phyloP scores from a whole-genome alignment of 2,113 vertebrate genomes.

The Phycodurus eques region DNA sequence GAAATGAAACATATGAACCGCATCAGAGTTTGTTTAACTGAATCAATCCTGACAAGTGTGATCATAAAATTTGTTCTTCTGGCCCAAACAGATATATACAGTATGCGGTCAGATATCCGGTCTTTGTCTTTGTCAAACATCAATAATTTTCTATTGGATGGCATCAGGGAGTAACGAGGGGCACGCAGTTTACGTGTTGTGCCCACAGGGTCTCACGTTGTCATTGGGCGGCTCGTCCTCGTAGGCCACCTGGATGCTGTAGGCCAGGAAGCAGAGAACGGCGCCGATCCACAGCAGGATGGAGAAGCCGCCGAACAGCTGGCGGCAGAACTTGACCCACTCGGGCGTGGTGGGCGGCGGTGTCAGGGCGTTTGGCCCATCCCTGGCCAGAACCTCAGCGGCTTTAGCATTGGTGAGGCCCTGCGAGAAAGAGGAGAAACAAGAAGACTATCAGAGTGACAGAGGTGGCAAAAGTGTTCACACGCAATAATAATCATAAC shows the following conservation, averaged over 20 bases:
- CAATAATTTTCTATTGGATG: not conserved
- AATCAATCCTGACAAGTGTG: too few species aligned
- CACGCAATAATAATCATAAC: too few species aligned
- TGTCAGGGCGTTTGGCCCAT: conserved; percentile 84
- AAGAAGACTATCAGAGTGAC: conserved; percentile 19
- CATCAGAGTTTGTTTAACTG: too few species aligned
- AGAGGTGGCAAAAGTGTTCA: not conserved
- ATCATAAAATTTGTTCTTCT: not conserved
- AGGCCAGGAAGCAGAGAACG: conserved; percentile 89
- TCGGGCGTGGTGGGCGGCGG: conserved; percentile 88
- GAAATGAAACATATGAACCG: not conserved
- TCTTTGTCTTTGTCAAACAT: too few species aligned
- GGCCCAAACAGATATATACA: not conserved
- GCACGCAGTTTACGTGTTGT: not conserved
- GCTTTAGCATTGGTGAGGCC: conserved; percentile 80
- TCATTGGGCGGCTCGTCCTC: conserved; percentile 86
- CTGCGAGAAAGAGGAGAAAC: conserved; percentile 52
- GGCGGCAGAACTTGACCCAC: conserved; percentile 94
- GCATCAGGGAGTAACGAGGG: too few species aligned
- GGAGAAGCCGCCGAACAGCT: conserved; percentile 93
- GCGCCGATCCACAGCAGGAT: conserved; percentile 90
- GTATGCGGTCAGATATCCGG: too few species aligned
- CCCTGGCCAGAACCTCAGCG: conserved; percentile 78
- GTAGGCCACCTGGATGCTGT: conserved; percentile 83
- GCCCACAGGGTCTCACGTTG: conserved; percentile 76